A percentile compares a stretch with the other conserved stretches of the same genome.
Conservation (phyloP, 37 sponge, comb jelly and placozoan species). For the Halichondria panicea region DNA sequence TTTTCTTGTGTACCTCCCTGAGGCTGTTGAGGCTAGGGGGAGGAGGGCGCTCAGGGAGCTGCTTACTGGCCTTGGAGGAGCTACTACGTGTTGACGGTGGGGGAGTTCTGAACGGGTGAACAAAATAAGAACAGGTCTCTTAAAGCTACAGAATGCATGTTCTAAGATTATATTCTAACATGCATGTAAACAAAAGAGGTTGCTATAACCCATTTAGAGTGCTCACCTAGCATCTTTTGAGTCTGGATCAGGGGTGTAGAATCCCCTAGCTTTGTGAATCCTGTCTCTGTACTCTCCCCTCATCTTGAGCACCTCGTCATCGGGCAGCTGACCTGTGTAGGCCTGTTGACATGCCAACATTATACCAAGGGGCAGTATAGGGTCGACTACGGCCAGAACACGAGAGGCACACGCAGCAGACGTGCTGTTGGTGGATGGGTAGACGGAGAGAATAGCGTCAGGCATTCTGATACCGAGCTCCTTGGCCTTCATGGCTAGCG, state of each 20-base stretch:
- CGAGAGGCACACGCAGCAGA: conserved; percentile 79
- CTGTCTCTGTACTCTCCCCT: conserved; percentile 17
- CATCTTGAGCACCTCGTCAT: conserved; percentile 16
- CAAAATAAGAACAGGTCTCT: no score
- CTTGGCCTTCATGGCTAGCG: conserved; percentile 69
- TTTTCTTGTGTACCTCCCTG: background rate
- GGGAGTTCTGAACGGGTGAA: background rate
- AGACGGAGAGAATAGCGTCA: conserved; percentile 77
- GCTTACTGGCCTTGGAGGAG: background rate
- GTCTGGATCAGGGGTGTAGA: background rate
- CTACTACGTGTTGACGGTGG: background rate
- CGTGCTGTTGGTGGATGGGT: conserved; percentile 47
- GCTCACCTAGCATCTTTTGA: no score
- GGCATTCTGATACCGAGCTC: conserved; percentile 79
- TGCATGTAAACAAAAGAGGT: no score
- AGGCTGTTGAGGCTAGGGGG: background rate
- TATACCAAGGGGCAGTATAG: conserved; percentile 84
- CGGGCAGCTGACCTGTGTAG: conserved; percentile 38
- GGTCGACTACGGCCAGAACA: conserved; percentile 78
- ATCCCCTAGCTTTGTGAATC: conserved; percentile 28
- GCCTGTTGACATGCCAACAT: conserved; percentile 82
- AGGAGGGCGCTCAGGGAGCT: background rate
- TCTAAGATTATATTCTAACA: no score
- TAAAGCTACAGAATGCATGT: no score
- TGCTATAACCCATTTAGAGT: no score